Evolutionary conservation across 2,888 invertebrate species (phyloP), one percentile per base, ranked within the genome.

Genomic region (Rugalucina vietnamica): DNA sequence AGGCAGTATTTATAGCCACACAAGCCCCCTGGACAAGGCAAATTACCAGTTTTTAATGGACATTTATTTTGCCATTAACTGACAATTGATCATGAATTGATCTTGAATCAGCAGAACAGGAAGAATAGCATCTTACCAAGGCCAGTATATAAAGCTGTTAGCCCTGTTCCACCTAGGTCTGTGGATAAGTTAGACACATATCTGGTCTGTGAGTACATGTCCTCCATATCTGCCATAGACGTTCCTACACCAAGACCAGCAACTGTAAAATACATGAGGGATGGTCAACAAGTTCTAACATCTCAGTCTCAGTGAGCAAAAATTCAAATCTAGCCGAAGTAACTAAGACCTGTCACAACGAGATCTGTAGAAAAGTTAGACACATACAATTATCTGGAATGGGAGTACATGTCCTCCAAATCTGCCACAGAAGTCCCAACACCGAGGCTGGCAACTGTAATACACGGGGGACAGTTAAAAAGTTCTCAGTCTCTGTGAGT

Each of bases 131-230:
- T 3, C 34, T 54, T 50, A 91, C 91, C 91, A 84, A 86, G 88
- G 18, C 84, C 91, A 14, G 91, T 89, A 24, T 89, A 85, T 65
- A 80, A 71, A 27, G 90, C 87, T 12, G 92, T 85, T 76, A 90
- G 90, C 1, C 91, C 91, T 73, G 90, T 88, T 0, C 93, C 93
- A 29, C 93, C 93, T 36, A 90, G 87, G 43, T 91, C 89, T 60
- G 91, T 89, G 24, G 91, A 84, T 8, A 91, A 79, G 34, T 91
- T 90, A 0, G 91, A 88, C 10, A 90, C 84, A 82, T 91, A 93
- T 69, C 91, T 79, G 5, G 90, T 91, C 49, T 88, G 84, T 1
- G 88, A 82, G 76, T 90, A 91, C 54, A 91, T 88, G 49, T 91
- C 87, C 69, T 89, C 89, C 69, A 92, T 81, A 75, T 93, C 93